Conservation (phyloP, 2,797 vertebrate genomes). For the Girardinus metallicus region DNA sequence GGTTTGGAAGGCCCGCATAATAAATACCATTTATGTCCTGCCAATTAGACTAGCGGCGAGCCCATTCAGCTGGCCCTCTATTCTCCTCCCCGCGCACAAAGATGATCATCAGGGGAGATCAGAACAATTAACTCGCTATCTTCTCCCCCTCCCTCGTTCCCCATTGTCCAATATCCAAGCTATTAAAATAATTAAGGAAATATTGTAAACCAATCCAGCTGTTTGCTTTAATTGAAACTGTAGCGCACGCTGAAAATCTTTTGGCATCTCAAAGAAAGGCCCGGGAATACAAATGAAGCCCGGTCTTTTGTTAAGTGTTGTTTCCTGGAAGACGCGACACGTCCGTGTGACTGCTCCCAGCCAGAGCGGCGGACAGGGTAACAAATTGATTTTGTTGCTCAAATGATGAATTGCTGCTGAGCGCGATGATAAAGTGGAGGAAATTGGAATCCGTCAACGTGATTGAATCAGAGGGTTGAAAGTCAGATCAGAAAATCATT, state of each 20-base stretch:
- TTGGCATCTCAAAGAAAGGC: conserved; percentile 61
- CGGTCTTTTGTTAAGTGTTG: conserved; percentile 65
- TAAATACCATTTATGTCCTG: conserved; percentile 84
- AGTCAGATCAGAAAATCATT: conserved; percentile 75
- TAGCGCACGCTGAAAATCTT: conserved; percentile 61
- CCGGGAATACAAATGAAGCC: conserved; percentile 74
- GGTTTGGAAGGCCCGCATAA: conserved; percentile 78
- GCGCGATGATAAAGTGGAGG: conserved; percentile 72
- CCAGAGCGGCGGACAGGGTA: conserved; percentile 64
- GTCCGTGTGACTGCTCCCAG: conserved; percentile 69
- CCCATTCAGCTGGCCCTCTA: conserved; percentile 75
- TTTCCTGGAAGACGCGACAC: conserved; percentile 70
- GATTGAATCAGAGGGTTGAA: conserved; percentile 71
- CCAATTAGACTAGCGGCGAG: conserved; percentile 79
- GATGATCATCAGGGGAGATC: conserved; percentile 82
- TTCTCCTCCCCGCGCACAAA: conserved; percentile 76
- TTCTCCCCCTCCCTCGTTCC: conserved; percentile 67
- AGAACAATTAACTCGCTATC: conserved; percentile 81
- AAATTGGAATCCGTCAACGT: conserved; percentile 73
- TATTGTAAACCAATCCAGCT: conserved; percentile 82
- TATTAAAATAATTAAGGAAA: conserved; percentile 84
- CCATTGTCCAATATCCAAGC: conserved; percentile 78
- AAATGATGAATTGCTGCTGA: conserved; percentile 75
- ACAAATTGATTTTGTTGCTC: conserved; percentile 80
- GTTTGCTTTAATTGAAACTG: conserved; percentile 80